Evolutionary conservation across 2,888 invertebrate species (phyloP).

Genomic region (Megalurothrips usitatus): DNA sequence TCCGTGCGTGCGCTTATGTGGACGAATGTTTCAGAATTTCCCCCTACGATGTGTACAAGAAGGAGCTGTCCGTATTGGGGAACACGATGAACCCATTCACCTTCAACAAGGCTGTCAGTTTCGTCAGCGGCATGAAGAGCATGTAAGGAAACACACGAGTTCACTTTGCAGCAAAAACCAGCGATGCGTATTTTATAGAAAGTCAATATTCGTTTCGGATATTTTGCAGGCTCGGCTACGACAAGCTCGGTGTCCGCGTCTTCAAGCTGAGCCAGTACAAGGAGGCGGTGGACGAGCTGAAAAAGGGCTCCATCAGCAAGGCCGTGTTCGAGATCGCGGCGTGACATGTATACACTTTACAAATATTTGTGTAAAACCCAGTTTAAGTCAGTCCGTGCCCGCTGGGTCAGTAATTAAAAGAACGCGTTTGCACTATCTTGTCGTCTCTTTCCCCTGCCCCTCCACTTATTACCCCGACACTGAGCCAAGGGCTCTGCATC

Average conservation of each 20-base stretch:
- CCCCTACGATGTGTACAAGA: constrained; percentile 57
- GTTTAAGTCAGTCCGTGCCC: too few relatives aligned
- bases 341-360: background rate
- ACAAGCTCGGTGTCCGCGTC: constrained; percentile 56
- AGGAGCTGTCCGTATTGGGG: constrained; percentile 59
- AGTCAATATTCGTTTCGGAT: constrained; percentile 5
- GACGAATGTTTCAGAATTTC: constrained; percentile 47
- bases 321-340: constrained; percentile 49
- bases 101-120: constrained; percentile 59
- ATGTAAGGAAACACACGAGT: constrained; percentile 48
- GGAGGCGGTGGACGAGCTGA: constrained; percentile 52
- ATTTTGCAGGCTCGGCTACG: constrained; percentile 57
- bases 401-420: too few relatives aligned
- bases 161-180: background rate
- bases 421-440: too few relatives aligned
- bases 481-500: too few relatives aligned
- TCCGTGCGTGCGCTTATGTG: background rate
- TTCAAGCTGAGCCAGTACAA: constrained; percentile 54
- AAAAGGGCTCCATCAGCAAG: constrained; percentile 55
- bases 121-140: constrained; percentile 58
- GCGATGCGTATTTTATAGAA: background rate
- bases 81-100: constrained; percentile 64
- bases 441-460: too few relatives aligned
- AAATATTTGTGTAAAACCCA: background rate
- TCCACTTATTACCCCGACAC: too few relatives aligned